These are phyloP conservation scores for Agrotis puta DNA, from an alignment of 2,888 invertebrate species.

Conservation along the genomic window DNA sequence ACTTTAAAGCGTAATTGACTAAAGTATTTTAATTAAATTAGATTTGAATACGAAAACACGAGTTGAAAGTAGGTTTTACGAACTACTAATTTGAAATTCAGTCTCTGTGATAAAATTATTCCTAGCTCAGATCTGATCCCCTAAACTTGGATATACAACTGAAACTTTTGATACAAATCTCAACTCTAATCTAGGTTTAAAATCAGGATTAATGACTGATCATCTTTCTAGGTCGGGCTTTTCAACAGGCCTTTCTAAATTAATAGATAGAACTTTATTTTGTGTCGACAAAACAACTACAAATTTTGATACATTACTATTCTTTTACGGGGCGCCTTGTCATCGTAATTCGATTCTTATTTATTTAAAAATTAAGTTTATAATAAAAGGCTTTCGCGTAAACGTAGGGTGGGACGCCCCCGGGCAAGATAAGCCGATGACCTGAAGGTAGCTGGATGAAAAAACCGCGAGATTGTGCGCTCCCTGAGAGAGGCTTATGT, in stretches of 20 bases:
- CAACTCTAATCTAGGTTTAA: background rate
- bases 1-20: slow-evolving; percentile 20
- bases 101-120: background rate
- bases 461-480: no score
- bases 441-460: no score
- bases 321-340: background rate
- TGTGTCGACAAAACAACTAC: background rate
- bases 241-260: background rate
- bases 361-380: no score
- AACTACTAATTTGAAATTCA: slow-evolving; percentile 6
- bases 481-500: no score
- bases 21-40: slow-evolving; percentile 16
- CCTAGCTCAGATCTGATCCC: background rate
- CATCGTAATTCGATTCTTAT: no score
- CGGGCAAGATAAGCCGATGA: no score
- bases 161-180: slow-evolving; percentile 8
- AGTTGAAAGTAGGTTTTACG: background rate
- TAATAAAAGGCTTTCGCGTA: no score
- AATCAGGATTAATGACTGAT: background rate
- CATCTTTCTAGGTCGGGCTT: background rate
- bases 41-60: slow-evolving; percentile 1
- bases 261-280: background rate
- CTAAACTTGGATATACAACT: slow-evolving; percentile 2
- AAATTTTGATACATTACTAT: background rate
- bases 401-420: no score